These are phyloP conservation scores for Pelagia noctiluca DNA, from an alignment of 30 jellyfish, hydroid and myxozoan species.

Conservation along the genomic window DNA sequence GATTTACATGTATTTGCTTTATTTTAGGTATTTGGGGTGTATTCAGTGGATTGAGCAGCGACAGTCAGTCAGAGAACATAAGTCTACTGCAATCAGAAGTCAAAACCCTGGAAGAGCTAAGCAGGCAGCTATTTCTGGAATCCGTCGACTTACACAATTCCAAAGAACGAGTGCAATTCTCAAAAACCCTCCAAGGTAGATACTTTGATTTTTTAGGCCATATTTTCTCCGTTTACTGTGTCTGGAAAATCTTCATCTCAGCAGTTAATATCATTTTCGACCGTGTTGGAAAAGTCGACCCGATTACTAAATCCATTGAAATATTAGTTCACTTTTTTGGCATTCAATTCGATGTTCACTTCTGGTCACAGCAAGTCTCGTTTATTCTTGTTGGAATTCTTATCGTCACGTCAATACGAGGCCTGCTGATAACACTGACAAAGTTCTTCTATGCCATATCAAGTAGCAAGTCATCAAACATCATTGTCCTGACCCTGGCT, in stretches of 20 bases:
- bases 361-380: constrained; percentile 97
- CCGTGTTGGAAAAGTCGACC: constrained; percentile 97
- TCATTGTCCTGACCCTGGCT: constrained; percentile 91
- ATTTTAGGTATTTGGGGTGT: constrained; percentile 90
- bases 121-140: constrained; percentile 89
- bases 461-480: constrained; percentile 94
- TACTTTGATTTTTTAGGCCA: constrained; percentile 93
- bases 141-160: constrained; percentile 90
- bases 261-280: constrained; percentile 95
- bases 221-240: constrained; percentile 90
- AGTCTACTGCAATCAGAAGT: constrained; percentile 69
- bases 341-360: constrained; percentile 89
- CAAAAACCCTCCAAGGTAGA: constrained; percentile 93
- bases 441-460: constrained; percentile 92
- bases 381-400: constrained; percentile 92
- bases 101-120: constrained; percentile 80
- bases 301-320: constrained; percentile 93
- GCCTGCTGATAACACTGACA: constrained; percentile 92
- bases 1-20: neutral
- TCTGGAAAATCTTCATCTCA: constrained; percentile 96
- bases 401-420: constrained; percentile 95
- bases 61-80: constrained; percentile 76
- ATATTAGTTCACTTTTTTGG: constrained; percentile 83
- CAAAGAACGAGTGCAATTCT: constrained; percentile 83
- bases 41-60: constrained; percentile 79